Evolutionary conservation across 1,140 invertebrate genomes (phyloP).

Genomic region (Lordiphosa mommai): DNA sequence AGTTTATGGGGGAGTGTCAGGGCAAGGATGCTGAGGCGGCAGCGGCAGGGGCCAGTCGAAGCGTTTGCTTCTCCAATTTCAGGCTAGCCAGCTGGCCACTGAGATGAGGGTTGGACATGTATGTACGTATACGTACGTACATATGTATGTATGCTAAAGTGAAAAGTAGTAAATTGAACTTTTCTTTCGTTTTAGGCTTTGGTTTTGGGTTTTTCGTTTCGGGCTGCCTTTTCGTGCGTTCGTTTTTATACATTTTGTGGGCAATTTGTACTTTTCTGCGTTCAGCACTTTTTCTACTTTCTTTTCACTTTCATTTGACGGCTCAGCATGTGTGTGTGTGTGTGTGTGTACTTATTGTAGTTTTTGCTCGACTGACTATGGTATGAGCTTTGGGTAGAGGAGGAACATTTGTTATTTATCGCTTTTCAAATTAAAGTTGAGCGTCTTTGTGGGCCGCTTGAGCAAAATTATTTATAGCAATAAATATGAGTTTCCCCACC

Average conservation of each 20-base stretch:
- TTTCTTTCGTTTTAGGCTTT: constrained; percentile 30
- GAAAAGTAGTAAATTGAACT: constrained; percentile 79
- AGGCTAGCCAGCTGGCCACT: constrained; percentile 43
- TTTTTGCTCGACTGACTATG: constrained; percentile 19
- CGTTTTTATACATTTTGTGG: constrained; percentile 69
- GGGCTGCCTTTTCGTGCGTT: constrained; percentile 6
- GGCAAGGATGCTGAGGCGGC: constrained; percentile 7
- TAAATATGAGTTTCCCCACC: constrained; percentile 49
- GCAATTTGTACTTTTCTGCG: constrained; percentile 77
- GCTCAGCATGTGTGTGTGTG: constrained; percentile 17
- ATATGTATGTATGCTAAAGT: constrained; percentile 67
- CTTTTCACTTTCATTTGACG: constrained; percentile 72
- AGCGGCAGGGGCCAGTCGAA: constrained; percentile 21
- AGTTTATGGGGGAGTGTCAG: constrained; percentile 37
- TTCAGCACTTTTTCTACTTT: constrained; percentile 74
- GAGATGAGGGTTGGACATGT: constrained; percentile 35
- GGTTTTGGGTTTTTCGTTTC: constrained; percentile 18
- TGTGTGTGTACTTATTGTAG: constrained; percentile 36
- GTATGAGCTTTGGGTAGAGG: constrained; percentile 9
- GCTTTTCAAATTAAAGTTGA: constrained; percentile 74
- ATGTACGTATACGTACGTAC: constrained; percentile 17
- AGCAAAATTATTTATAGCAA: constrained; percentile 59
- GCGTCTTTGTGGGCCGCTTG: constrained; percentile 20
- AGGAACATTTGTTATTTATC: constrained; percentile 60
- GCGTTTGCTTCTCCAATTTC: constrained; percentile 73